These are phyloP conservation scores for Trissolcus brochymenae DNA, from an alignment of 2,888 invertebrate species.

Conservation along the genomic window DNA sequence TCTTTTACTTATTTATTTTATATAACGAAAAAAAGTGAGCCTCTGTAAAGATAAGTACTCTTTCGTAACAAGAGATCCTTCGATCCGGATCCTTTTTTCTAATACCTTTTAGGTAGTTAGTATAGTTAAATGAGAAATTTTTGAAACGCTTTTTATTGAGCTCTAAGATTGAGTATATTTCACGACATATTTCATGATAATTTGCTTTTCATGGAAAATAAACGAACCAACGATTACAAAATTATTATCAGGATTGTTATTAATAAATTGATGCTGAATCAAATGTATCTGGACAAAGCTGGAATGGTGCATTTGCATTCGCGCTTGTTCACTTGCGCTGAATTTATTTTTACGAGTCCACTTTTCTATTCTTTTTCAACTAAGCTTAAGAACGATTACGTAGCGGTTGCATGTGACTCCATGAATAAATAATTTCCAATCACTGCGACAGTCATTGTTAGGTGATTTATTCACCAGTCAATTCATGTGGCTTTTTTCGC, in stretches of 20 bases:
- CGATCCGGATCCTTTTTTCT: no score
- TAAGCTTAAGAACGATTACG: constrained; percentile 55
- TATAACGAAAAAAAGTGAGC: no score
- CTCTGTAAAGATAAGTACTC: no score
- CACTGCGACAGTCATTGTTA: constrained; percentile 60
- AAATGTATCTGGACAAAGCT: constrained; percentile 12
- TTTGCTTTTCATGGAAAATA: constrained; percentile 1
- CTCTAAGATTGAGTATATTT: no score
- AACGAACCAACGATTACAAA: constrained; percentile 12
- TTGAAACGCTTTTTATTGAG: no score
- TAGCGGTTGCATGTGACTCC: constrained; percentile 59
- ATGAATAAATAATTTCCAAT: constrained; percentile 63
- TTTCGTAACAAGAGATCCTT: no score
- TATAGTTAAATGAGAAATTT: no score
- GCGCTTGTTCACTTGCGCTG: constrained; percentile 8
- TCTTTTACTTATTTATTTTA: no score
- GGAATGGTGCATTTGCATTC: neutral
- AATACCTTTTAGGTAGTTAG: no score
- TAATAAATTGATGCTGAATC: constrained; percentile 30
- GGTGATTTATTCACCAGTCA: constrained; percentile 59
- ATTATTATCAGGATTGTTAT: constrained; percentile 10
- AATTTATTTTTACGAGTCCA: constrained; percentile 52
- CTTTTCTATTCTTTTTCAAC: constrained; percentile 53
- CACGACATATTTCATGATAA: no score
- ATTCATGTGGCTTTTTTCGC: constrained; percentile 50